phyloP scores from a whole-genome alignment of 2,797 vertebrate genomes.

The Danio jaintianensis region DNA sequence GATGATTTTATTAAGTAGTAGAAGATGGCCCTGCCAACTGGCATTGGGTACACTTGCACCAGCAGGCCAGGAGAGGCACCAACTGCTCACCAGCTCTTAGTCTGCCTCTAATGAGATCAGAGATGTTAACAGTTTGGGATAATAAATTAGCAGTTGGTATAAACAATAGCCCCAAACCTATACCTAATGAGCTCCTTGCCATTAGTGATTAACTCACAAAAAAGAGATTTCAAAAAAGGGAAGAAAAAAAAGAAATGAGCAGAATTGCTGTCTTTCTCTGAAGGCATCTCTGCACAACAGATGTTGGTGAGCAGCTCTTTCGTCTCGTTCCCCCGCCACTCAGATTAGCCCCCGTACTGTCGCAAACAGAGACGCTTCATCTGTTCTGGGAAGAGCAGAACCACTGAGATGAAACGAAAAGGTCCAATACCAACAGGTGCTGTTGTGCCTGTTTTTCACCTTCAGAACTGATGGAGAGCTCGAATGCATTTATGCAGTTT shows the following conservation, averaged over 20 bases:
- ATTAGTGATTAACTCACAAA: slow-evolving; percentile 76
- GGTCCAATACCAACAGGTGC: slow-evolving; percentile 44
- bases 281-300: slow-evolving; percentile 38
- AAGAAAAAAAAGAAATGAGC: background rate
- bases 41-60: slow-evolving; percentile 75
- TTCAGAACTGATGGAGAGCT: slow-evolving; percentile 34
- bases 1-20: slow-evolving; percentile 93
- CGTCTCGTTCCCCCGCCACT: slow-evolving; percentile 12
- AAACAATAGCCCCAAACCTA: slow-evolving; percentile 79
- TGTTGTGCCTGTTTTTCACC: slow-evolving; percentile 20
- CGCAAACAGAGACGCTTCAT: slow-evolving; percentile 34
- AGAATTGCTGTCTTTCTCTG: background rate
- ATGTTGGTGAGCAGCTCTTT: slow-evolving; percentile 39
- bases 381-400: slow-evolving; percentile 29
- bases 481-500: slow-evolving; percentile 52
- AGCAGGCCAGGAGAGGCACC: slow-evolving; percentile 72
- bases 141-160: slow-evolving; percentile 79
- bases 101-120: slow-evolving; percentile 71
- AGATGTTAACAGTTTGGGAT: slow-evolving; percentile 77
- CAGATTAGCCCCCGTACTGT: slow-evolving; percentile 39
- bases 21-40: slow-evolving; percentile 83
- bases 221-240: slow-evolving; percentile 60
- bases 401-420: slow-evolving; percentile 11
- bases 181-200: slow-evolving; percentile 79
- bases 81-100: slow-evolving; percentile 69